phyloP scores from a whole-genome alignment of 2,113 vertebrate species.

The Litocranius walleri region DNA sequence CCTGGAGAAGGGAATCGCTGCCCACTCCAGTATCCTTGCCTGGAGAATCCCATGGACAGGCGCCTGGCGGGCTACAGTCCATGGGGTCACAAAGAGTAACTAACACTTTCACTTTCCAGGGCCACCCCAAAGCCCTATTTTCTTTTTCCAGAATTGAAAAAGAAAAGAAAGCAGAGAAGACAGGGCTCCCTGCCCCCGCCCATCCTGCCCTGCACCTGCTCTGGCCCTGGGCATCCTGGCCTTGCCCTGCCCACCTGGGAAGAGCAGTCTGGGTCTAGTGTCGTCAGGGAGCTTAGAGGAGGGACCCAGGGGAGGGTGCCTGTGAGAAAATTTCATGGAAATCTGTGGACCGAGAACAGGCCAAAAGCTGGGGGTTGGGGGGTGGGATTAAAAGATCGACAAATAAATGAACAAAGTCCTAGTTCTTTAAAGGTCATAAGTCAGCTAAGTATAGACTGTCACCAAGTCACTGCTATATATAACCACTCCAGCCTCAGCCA shows the following conservation, averaged over 20 bases:
- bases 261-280: neutral
- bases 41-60: neutral
- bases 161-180: neutral
- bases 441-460: constrained; percentile 83
- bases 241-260: neutral
- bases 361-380: neutral
- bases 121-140: neutral
- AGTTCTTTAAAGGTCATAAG: constrained; percentile 80
- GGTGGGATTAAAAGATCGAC: neutral
- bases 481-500: constrained; percentile 59
- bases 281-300: neutral
- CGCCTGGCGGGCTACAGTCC: neutral
- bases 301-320: neutral
- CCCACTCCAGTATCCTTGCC: neutral
- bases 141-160: neutral
- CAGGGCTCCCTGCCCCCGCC: neutral
- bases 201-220: neutral
- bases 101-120: neutral
- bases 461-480: constrained; percentile 79
- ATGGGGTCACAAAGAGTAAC: neutral
- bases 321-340: neutral
- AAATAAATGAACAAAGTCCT: constrained; percentile 45
- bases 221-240: neutral
- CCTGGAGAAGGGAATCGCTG: neutral
- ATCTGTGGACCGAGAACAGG: neutral